A percentile compares a stretch with the other conserved stretches of the same genome.
Conservation (phyloP, 2,113 vertebrate genomes). For the Cephalophus harveyi region DNA sequence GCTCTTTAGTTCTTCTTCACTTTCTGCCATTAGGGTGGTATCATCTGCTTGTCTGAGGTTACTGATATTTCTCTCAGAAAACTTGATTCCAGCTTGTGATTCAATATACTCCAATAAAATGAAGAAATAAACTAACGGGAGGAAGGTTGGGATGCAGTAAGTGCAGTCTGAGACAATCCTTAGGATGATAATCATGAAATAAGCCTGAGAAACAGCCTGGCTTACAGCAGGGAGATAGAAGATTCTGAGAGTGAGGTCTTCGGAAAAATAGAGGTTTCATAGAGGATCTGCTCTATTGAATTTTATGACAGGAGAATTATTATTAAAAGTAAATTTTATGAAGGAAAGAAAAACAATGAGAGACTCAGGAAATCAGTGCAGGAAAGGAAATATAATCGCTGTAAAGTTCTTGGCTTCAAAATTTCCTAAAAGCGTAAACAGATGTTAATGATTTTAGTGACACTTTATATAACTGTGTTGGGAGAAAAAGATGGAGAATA, state of each 20-base stretch:
- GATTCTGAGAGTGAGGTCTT: not conserved
- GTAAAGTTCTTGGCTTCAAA: not conserved
- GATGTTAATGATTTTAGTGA: not conserved
- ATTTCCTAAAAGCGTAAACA: not conserved
- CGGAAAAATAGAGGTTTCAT: not conserved
- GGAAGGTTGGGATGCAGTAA: not conserved
- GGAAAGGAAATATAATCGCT: constrained; percentile 4
- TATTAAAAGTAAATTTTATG: not conserved
- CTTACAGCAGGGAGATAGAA: not conserved
- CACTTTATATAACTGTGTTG: not conserved
- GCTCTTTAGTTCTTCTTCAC: not conserved
- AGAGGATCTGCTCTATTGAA: not conserved
- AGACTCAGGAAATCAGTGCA: not conserved
- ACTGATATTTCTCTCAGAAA: not conserved
- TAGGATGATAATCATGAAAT: not conserved
- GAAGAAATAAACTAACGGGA: not conserved
- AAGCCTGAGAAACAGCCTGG: not conserved
- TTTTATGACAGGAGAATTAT: not conserved
- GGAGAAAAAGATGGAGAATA: not conserved
- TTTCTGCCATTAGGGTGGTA: not conserved
- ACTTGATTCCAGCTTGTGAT: not conserved
- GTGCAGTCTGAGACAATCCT: not conserved
- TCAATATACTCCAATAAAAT: not conserved
- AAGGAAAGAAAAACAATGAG: not conserved
- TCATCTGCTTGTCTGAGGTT: not conserved